Conservation (phyloP, 92 coral and sea anemone genomes). For the Parazoanthus swiftii region DNA sequence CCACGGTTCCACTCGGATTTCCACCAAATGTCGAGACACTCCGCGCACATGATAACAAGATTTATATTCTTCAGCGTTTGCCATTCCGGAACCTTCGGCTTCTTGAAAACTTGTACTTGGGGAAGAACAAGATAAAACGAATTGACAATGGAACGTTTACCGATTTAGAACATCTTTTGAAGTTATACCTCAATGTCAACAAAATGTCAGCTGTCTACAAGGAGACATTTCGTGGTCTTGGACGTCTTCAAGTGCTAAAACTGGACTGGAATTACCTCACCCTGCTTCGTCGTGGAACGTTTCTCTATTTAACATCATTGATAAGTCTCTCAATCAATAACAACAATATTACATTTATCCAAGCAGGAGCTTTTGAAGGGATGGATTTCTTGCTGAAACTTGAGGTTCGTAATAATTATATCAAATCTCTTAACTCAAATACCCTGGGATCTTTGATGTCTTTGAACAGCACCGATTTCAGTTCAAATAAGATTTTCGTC, state of each 20-base stretch:
- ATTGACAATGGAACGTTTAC: conserved; percentile 62
- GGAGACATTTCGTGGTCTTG: conserved; percentile 36
- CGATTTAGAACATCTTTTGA: conserved; percentile 12
- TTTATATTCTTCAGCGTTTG: conserved; percentile 14
- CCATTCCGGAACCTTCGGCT: conserved; percentile 13
- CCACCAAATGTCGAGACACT: conserved; percentile 12
- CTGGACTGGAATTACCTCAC: conserved; percentile 51
- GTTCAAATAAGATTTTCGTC: neutral
- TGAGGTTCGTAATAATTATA: neutral
- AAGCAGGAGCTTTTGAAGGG: conserved; percentile 53
- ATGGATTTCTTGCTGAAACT: conserved; percentile 14
- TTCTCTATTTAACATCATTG: conserved; percentile 54
- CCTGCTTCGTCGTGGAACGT: conserved; percentile 46
- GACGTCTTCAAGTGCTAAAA: conserved; percentile 30
- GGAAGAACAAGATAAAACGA: conserved; percentile 44
- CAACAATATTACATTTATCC: conserved; percentile 55
- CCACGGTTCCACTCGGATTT: conserved; percentile 2
- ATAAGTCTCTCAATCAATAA: conserved; percentile 41
- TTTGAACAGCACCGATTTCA: conserved; percentile 8
- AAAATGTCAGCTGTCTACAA: neutral
- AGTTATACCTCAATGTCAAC: conserved; percentile 2
- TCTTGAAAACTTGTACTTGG: conserved; percentile 49
- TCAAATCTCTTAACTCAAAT: neutral
- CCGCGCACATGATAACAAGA: conserved; percentile 6
- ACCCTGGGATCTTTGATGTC: conserved; percentile 27